Base-by-base conservation (phyloP, 2,888 invertebrate genomes). In the Ariolimax columbianus region DNA sequence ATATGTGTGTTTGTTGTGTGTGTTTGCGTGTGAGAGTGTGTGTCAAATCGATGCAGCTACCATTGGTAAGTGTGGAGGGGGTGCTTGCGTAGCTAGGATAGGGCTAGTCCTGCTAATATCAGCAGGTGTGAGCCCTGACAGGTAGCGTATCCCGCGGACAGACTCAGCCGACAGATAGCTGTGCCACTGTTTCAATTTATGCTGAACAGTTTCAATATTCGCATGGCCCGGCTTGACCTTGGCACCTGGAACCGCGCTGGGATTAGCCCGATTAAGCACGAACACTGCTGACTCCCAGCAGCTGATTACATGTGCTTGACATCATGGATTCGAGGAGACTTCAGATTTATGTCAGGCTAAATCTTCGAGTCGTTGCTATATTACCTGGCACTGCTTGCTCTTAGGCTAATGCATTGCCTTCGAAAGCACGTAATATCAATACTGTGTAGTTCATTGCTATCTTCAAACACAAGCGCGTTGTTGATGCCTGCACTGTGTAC, bases 201-300 rank as follows among this genome's bases (percentile, higher is more conserved):
- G 36, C n/a, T 51, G 23, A 23, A 23, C 30, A 38, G 19, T 59
- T 78, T 38, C 23, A 78, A 78, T 78, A 78, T 26, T 78, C 26
- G 11, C 30, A 4, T 38, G 63, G 4, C 59, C 38, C 17, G 59
- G 59, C 17, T 40, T 59, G 38, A 78, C 36, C 51, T 38, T 4
- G n/a, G 38, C 63, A 59, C 40, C 59, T 59, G 77, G 55, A 78
- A 19, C n/a, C 40, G n/a, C n/a, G 47, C 38, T 33, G 1, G 75
- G 75, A 75, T 75, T 75, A 78, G 38, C 77, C 59, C n/a, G 77
- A 63, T 78, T 78, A 78, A 63, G 63, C 77, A 59, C 63, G 59
- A 2, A n/a, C 26, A 40, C 38, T 17, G 59, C 59, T 78, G 77
- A 78, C 59, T 78, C 77, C 59, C 3, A 3, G 14, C 17, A 6